Evolutionary conservation across 2,113 vertebrate species (phyloP), one percentile per base, ranked within the genome.

Genomic region (Peromyscus polionotus): DNA sequence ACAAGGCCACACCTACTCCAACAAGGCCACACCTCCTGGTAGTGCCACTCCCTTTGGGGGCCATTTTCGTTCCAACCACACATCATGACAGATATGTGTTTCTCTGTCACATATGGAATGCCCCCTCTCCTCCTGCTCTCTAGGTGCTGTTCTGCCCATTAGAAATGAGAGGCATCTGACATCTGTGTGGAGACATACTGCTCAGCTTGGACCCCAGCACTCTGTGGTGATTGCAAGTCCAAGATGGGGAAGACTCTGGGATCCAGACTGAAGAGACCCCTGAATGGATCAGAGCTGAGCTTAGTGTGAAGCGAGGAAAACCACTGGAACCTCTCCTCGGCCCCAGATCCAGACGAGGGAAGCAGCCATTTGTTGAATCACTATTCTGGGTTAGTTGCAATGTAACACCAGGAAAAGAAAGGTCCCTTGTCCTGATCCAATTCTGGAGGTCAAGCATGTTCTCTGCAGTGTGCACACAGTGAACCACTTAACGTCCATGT

Each of bases 181-280:
- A 26, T 48, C 3, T 3, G 42, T 2, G 12, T 0, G 0, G 14
- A 63, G 42, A 26, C 12, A 12, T 5, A 31, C 9, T 16, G 36
- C 20, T 65, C 51, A 48, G 14, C 59, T 57, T 31, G 42, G 33
- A 9, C 85, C 8, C 20, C 31, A n/a, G 33, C 1, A 6, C 33
- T 57, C 33, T 11, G 11, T 8, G 2, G 33, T 16, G 24, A 39
- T 51, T 22, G 17, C 10, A 59, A 51, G 16, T 59, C 5, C 57
- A 24, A 7, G 28, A 45, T 19, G 28, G 39, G 80, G 36, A 26
- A 5, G 14, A 17, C 42, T 36, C 31, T 48, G 28, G 31, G 68
- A 42, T 20, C 16, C 6, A 2, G 28, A n/a, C 68, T 22, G 14
- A 22, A 0, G 28, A 92, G 33, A 54, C 7, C 6, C 14, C 9